Base-by-base conservation (phyloP, 2,888 invertebrate species). In the Drosophila subsilvestris region DNA sequence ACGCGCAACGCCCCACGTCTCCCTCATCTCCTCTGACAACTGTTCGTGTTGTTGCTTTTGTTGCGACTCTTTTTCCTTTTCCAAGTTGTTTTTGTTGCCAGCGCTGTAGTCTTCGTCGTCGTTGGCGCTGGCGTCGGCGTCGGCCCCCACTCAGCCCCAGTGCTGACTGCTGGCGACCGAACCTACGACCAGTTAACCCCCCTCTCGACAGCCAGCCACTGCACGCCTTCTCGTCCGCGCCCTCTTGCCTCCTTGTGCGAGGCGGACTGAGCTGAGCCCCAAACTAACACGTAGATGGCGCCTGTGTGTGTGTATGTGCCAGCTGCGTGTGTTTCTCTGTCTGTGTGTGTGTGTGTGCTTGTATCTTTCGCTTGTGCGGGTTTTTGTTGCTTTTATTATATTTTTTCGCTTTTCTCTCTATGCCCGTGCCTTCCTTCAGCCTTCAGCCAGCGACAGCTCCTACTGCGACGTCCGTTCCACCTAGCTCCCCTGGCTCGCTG, bases 371-470 rank as follows among this genome's bases (percentile, higher is more conserved):
- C 71, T 83, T 76, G 84, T 77, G 85, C 84, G 83, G 75, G 79
- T 79, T 86, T 78, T 86, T 83, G 82, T 87, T 83, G 86, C 86
- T 80, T 86, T 80, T 83, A 75, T 86, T 83, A 82, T 82, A 73
- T 86, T 75, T 84, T 88, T 88, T 82, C 69, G 83, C 88, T 82
- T 88, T 79, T 87, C 88, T 82, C 88, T 86, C 85, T 76, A 65
- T 73, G 77, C 53, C 83, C 69, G 75, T 78, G 68, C 77, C 76
- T 74, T 55, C 67, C 62, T 71, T 56, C 61, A 44, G 49, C 65
- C 57, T 44, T 59, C 57, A 59, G 48, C 67, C 66, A 62, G 57
- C 74, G 70, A 7, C 71, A 50, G 18, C 65, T 53, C 5, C 59
- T 37, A 17, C 60, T 42, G 53, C 62, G 32, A 43, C 65, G 67